phyloP scores from a whole-genome alignment of 2,797 vertebrate genomes.

The Chaetodon trifasciatus region DNA sequence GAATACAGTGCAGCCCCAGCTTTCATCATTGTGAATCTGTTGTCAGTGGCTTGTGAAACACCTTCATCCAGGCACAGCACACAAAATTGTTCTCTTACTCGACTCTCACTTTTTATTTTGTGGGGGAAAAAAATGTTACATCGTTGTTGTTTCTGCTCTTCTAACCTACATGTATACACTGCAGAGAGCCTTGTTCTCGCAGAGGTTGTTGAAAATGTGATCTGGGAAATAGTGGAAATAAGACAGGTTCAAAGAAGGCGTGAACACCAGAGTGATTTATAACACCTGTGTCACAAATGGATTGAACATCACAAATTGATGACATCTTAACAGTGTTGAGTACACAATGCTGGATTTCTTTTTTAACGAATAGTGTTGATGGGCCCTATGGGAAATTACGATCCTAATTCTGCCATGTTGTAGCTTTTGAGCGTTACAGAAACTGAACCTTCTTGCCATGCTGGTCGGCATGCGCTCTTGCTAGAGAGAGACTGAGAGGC shows the following conservation, averaged over 20 bases:
- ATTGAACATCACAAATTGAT: conserved; percentile 35
- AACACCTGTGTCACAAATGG: conserved; percentile 20
- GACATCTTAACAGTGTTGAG: conserved; percentile 11
- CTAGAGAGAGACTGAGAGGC: neutral
- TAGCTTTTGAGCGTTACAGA: neutral
- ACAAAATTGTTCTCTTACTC: conserved; percentile 25
- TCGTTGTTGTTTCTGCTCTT: conserved; percentile 31
- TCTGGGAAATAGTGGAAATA: conserved; percentile 49
- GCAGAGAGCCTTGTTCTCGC: conserved; percentile 22
- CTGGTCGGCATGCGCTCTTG: neutral
- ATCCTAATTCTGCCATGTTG: conserved; percentile 1
- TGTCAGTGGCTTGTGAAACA: conserved; percentile 37
- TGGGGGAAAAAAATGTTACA: neutral
- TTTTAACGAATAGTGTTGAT: conserved; percentile 3
- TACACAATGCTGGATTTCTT: neutral
- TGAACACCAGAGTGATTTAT: conserved; percentile 35
- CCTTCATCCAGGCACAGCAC: conserved; percentile 34
- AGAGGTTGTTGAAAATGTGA: conserved; percentile 44
- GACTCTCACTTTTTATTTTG: conserved; percentile 9
- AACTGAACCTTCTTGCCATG: neutral
- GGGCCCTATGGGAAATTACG: conserved; percentile 9
- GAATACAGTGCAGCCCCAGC: conserved; percentile 10
- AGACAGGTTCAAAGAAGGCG: conserved; percentile 26
- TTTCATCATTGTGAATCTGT: conserved; percentile 25
- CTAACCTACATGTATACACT: conserved; percentile 24